phyloP scores from a whole-genome alignment of 2,113 vertebrate species.

The Grantiella picta region DNA sequence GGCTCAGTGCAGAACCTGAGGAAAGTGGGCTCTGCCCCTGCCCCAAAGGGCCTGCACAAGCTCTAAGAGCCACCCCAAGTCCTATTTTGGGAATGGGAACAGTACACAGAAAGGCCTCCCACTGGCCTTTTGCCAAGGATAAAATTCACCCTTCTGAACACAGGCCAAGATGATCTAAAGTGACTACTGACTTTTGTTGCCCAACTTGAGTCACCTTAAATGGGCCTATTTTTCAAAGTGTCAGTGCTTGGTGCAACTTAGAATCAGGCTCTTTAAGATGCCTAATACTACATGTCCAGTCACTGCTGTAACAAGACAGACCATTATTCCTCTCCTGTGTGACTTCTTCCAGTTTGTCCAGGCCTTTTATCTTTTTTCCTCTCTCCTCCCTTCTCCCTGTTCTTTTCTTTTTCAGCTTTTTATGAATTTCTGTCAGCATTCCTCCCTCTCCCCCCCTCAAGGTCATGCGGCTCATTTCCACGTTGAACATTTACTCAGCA shows the following conservation, averaged over 20 bases:
- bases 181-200: constrained; percentile 62
- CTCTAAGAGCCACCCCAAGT: constrained; percentile 24
- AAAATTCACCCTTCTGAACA: constrained; percentile 56
- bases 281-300: neutral
- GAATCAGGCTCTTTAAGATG: neutral
- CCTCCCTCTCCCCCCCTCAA: constrained; percentile 69
- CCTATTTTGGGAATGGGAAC: constrained; percentile 54
- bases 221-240: constrained; percentile 48
- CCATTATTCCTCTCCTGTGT: neutral
- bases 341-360: neutral
- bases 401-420: constrained; percentile 51
- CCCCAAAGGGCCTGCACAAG: neutral
- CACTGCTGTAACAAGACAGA: neutral
- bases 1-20: neutral
- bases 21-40: neutral
- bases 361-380: neutral
- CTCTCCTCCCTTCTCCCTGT: neutral
- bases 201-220: constrained; percentile 65
- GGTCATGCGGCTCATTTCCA: constrained; percentile 83
- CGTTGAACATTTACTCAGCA: constrained; percentile 84
- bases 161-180: constrained; percentile 54
- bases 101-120: constrained; percentile 35
- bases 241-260: neutral
- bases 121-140: constrained; percentile 30
- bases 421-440: constrained; percentile 24